A percentile compares a stretch with the other conserved stretches of the same genome.
Conservation (phyloP, 2,888 invertebrate genomes). For the Listrodromus nycthemerus region DNA sequence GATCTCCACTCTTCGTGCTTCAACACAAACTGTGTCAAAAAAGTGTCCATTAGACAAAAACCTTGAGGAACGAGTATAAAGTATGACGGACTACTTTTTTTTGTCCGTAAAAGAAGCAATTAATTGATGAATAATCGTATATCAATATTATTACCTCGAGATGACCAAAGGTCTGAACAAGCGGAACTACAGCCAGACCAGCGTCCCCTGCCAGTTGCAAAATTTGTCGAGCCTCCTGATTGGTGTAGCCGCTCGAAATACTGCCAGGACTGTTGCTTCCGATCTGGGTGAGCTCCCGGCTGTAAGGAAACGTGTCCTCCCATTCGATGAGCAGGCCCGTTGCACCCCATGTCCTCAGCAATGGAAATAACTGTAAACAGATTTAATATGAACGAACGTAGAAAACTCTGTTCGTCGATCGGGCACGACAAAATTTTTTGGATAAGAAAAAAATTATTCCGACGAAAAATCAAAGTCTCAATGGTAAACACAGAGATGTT, state of each 20-base stretch:
- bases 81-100: no score
- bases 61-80: no score
- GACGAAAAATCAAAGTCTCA: neutral
- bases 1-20: constrained; percentile 89
- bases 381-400: neutral
- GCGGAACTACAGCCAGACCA: constrained; percentile 90
- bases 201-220: constrained; percentile 88
- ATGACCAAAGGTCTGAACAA: constrained; percentile 95
- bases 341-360: constrained; percentile 89
- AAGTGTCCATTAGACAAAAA: neutral
- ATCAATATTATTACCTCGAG: constrained; percentile 86
- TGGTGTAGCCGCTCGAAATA: constrained; percentile 87
- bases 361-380: constrained; percentile 86
- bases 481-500: constrained; percentile 26
- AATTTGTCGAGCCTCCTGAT: constrained; percentile 89
- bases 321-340: constrained; percentile 94
- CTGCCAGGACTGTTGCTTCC: constrained; percentile 85
- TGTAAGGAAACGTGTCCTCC: constrained; percentile 96
- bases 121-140: no score
- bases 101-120: no score
- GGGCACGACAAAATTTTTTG: neutral
- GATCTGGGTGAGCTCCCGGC: constrained; percentile 86
- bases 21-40: constrained; percentile 87
- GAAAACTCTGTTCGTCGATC: neutral
- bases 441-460: neutral